phyloP scores from a whole-genome alignment of 2,797 vertebrate species.

The Tamandua tetradactyla region DNA sequence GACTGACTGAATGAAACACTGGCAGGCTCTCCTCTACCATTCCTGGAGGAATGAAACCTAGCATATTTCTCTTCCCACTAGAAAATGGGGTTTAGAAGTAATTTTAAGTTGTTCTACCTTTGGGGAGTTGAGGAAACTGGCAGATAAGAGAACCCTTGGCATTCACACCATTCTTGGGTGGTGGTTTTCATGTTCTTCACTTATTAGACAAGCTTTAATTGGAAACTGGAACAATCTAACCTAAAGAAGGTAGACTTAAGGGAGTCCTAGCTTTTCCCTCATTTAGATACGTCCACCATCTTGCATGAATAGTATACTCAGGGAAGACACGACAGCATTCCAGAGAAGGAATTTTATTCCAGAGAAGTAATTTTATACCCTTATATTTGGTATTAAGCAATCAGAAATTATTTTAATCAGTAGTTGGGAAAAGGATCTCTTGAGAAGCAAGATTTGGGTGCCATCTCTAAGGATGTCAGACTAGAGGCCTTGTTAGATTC shows the following conservation, averaged over 20 bases:
- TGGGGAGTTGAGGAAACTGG: not conserved
- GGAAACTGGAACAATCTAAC: not conserved
- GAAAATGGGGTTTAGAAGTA: not conserved
- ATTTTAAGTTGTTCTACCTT: not conserved
- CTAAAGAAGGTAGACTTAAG: not conserved
- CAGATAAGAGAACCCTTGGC: not conserved
- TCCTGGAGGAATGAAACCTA: not conserved
- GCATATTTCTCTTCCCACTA: not conserved
- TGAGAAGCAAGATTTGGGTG: not conserved
- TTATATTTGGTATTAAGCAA: not conserved
- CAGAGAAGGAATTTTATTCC: not conserved
- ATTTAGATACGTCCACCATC: not conserved
- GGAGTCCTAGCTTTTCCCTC: not conserved
- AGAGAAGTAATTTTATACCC: not conserved
- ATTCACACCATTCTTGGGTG: not conserved
- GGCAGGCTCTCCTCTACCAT: not conserved
- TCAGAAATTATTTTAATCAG: not conserved
- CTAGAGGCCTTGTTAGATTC: not conserved
- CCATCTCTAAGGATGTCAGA: not conserved
- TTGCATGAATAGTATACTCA: not conserved
- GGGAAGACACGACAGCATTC: not conserved
- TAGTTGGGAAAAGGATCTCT: not conserved
- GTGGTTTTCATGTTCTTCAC: not conserved
- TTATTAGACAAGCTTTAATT: slow-evolving; percentile 20
- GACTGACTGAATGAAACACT: not conserved